Base-by-base conservation (phyloP, 2,888 invertebrate genomes). In the Tineola bisselliella region DNA sequence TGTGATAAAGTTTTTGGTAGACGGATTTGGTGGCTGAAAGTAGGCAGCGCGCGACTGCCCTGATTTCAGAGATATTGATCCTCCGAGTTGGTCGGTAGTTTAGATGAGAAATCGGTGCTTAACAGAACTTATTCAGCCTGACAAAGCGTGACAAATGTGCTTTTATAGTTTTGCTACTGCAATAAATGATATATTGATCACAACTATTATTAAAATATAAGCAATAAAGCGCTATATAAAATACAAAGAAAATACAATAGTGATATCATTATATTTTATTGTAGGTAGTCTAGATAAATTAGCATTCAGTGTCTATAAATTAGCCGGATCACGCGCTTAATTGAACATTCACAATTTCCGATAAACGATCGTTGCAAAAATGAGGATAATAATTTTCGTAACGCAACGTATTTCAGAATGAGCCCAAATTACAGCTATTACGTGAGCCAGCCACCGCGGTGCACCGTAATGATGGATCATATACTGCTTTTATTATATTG, bases 11-110 rank as follows among this genome's bases (percentile, higher is more conserved):
- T 77, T 75, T 76, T 67, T 66, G 69, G 73, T 65, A 69, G 72
- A 76, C 75, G 75, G 76, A 76, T 79, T 77, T 79, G n/a, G 76
- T 76, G 76, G 74, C 69, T 71, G 69, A 72, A 76, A 77, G 76
- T 77, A 75, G 74, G 71, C 68, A 67, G 75, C 74, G 75, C 74
- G 74, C 76, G 74, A 71, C 67, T 76, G 81, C 73, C 78, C 80
- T 75, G 78, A 78, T 81, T 80, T 71, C 74, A 67, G 67, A 70
- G 78, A 81, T 84, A 84, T 83, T 76, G 81, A 83, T 84, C 81
- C 81, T 70, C 65, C 17, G 71, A 65, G 56, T 56, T 56, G 15
- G 56, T 56, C 30, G 19, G 25, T 18, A 56, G 19, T 56, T n/a
- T 19, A 19, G 56, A 56, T 56, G 56, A 56, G 56, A 56, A 56